Base-by-base conservation (phyloP, 2,113 vertebrate species). In the Mystacornis crossleyi region DNA sequence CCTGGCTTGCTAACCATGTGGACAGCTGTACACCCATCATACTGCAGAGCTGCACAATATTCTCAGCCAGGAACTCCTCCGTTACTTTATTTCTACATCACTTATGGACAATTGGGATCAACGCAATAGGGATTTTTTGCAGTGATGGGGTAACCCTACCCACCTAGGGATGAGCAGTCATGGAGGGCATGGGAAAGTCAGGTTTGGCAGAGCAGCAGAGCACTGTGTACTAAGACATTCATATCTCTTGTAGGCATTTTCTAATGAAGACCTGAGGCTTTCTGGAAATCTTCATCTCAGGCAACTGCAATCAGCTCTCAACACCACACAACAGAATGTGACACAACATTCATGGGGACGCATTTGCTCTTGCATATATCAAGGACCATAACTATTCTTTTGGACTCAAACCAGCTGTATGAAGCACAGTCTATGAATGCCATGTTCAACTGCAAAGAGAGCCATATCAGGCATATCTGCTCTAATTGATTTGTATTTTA, bases 101-200 rank as follows among this genome's bases (percentile, higher is more conserved):
- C 6, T 53, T 4, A 3, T 1, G 0, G 9, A 45, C 13, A 1
- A 34, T 2, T 82, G 25, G 23, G 48, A 71, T 16, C 36, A 75
- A 11, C 16, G n/a, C 17, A 84, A 78, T 4, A 21, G 29, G 28
- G 43, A 25, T 3, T 57, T 70, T 57, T 60, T 82, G 40, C 31
- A 75, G 53, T 23, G 31, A 18, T 33, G 13, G 8, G 5, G 3
- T 65, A 29, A 26, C 20, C 14, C 5, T 58, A 38, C 62, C 62
- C 42, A 57, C 5, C 8, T 11, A 14, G 28, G 6, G 36, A 31
- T 51, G 73, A 62, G 43, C 29, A 48, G 12, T 81, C 23, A 31
- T 23, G 45, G 69, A 47, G 16, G 14, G 6, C 42, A 53, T 8
- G 24, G 57, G 36, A 75, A 70, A 60, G 42, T 36, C 69, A 62